Evolutionary conservation across 2,113 vertebrate species (phyloP).

Genomic region (Sula dactylatra): DNA sequence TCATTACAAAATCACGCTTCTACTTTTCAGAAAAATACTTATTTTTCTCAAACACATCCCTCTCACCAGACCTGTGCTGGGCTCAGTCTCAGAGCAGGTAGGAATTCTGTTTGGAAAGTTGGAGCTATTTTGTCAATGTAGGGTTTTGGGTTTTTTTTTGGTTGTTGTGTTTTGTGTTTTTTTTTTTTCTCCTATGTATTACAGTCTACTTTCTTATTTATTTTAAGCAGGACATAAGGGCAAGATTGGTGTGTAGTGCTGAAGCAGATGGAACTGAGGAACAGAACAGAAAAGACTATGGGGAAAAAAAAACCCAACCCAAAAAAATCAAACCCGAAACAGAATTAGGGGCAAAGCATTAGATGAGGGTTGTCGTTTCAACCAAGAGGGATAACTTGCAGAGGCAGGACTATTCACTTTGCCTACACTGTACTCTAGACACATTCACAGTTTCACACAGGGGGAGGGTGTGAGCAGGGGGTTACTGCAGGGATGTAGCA

Average conservation of each 20-base stretch:
- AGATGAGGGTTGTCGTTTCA: not conserved
- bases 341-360: not conserved
- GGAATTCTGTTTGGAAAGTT: not conserved
- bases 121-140: not conserved
- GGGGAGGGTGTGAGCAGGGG: not conserved
- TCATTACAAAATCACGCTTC: not conserved
- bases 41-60: not conserved
- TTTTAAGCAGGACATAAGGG: not conserved
- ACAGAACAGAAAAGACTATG: not conserved
- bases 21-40: not conserved
- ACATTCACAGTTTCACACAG: not conserved
- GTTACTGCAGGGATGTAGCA: not conserved
- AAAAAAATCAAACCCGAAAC: too few relatives aligned
- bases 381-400: not conserved
- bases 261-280: not conserved
- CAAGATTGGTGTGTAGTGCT: not conserved
- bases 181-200: not conserved
- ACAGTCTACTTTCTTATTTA: not conserved
- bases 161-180: too few relatives aligned
- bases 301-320: not conserved
- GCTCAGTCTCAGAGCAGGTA: not conserved
- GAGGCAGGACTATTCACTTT: not conserved
- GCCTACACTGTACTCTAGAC: not conserved
- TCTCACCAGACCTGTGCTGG: not conserved
- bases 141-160: too few relatives aligned